A percentile compares a stretch with the other conserved stretches of the same genome.
Conservation (phyloP, 2,888 invertebrate species). For the Caenorhabditis sp. region DNA sequence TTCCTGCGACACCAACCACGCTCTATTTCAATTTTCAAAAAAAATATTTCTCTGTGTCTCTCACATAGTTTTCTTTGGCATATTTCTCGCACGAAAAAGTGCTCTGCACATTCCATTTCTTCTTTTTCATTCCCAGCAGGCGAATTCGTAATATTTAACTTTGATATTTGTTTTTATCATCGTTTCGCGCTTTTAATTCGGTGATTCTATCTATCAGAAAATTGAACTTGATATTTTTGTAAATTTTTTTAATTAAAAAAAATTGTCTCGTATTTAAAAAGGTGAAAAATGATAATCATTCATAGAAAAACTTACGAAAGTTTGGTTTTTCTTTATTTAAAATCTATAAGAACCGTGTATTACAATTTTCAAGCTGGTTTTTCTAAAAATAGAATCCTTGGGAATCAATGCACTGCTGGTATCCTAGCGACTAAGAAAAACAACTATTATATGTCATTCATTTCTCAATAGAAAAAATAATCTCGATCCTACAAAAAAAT, state of each 20-base stretch:
- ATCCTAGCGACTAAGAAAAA: neutral
- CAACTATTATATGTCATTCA: neutral
- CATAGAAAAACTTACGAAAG: no score
- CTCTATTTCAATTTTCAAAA: neutral
- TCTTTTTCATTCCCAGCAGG: neutral
- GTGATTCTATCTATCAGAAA: neutral
- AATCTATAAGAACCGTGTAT: no score
- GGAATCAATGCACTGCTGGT: neutral
- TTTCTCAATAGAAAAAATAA: neutral
- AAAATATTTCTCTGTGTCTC: neutral
- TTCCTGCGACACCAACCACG: neutral
- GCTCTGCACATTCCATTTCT: neutral
- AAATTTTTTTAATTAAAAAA: neutral
- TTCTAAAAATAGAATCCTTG: neutral
- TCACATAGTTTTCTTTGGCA: neutral
- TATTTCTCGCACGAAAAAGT: neutral
- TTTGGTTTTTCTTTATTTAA: no score
- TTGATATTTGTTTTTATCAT: neutral
- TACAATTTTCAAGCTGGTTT: no score
- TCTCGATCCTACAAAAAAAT: neutral
- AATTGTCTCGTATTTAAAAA: no score
- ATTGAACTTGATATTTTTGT: neutral
- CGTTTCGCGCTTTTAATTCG: neutral
- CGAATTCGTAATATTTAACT: neutral
- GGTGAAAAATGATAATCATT: no score